phyloP scores from a whole-genome alignment of 2,113 vertebrate genomes.

The Asarcornis scutulata region DNA sequence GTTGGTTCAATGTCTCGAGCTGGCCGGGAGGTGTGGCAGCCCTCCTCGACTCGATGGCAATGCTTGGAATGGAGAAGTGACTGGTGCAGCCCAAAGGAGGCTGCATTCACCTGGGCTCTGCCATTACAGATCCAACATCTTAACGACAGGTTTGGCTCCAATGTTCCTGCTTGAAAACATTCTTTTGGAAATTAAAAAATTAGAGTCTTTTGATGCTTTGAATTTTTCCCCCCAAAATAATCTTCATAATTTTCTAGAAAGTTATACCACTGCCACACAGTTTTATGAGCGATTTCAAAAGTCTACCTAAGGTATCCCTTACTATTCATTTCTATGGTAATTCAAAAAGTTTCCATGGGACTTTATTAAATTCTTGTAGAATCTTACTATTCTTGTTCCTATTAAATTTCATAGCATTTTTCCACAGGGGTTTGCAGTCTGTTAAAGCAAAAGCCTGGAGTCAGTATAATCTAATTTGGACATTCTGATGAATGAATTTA shows the following conservation, averaged over 20 bases:
- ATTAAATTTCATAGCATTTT: constrained; percentile 41
- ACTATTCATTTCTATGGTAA: background rate
- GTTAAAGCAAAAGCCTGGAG: constrained; percentile 47
- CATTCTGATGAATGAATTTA: constrained; percentile 45
- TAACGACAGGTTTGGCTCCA: background rate
- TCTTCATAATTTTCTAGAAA: background rate
- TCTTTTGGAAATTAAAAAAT: constrained; percentile 25
- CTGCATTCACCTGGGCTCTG: constrained; percentile 13
- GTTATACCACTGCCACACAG: background rate
- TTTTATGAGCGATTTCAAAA: background rate
- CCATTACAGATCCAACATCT: constrained; percentile 1
- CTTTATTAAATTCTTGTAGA: constrained; percentile 34
- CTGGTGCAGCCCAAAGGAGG: background rate
- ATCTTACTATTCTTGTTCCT: background rate
- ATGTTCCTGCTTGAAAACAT: constrained; percentile 13
- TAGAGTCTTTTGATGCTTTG: background rate
- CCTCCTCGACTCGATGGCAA: background rate
- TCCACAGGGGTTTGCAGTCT: constrained; percentile 16
- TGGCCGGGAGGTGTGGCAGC: constrained; percentile 21
- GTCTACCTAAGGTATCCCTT: background rate
- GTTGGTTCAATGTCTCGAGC: background rate
- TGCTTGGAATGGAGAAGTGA: constrained; percentile 31
- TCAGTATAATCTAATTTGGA: constrained; percentile 47
- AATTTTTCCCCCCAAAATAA: background rate
- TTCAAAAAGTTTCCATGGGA: constrained; percentile 28